phyloP scores from a whole-genome alignment of 2,888 invertebrate species.

The Portevinia maculata region DNA sequence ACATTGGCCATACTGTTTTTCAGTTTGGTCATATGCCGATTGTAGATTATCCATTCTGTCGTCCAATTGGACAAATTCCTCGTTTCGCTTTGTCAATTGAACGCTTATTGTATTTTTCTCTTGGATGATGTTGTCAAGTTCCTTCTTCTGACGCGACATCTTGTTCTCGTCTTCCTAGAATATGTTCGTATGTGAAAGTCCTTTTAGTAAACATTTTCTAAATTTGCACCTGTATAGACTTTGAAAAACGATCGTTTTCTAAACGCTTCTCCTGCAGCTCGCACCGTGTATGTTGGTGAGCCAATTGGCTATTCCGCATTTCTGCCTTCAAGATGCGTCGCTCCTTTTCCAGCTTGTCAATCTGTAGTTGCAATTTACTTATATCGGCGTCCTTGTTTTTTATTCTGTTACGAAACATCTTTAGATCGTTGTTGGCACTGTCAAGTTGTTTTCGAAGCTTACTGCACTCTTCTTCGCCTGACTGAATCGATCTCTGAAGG shows the following conservation, averaged over 20 bases:
- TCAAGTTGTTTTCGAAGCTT: constrained; percentile 90
- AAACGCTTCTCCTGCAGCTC: constrained; percentile 81
- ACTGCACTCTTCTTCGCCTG: constrained; percentile 87
- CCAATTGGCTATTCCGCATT: constrained; percentile 79
- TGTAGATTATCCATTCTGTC: constrained; percentile 92
- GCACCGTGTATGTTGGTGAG: constrained; percentile 81
- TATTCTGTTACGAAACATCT: constrained; percentile 87
- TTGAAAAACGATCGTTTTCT: constrained; percentile 85
- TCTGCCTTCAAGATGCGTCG: constrained; percentile 86
- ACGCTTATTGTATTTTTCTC: constrained; percentile 92
- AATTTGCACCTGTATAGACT: constrained; percentile 85
- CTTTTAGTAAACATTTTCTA: no score
- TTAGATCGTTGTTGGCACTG: constrained; percentile 82
- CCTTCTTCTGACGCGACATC: constrained; percentile 87
- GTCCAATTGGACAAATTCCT: constrained; percentile 90
- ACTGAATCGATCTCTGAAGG: constrained; percentile 88
- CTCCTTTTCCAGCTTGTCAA: constrained; percentile 88
- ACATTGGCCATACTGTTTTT: constrained; percentile 88
- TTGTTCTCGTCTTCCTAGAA: constrained; percentile 87
- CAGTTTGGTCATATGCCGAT: constrained; percentile 89
- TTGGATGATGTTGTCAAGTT: constrained; percentile 88
- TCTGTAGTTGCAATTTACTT: constrained; percentile 87
- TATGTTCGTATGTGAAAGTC: background rate
- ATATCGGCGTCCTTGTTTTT: constrained; percentile 89
- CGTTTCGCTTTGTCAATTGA: constrained; percentile 91